Percentiles rank a stretch among this genome's conserved stretches.
These are phyloP conservation scores for Psittacula echo DNA, from an alignment of 2,797 vertebrate species.

Conservation along the genomic window DNA sequence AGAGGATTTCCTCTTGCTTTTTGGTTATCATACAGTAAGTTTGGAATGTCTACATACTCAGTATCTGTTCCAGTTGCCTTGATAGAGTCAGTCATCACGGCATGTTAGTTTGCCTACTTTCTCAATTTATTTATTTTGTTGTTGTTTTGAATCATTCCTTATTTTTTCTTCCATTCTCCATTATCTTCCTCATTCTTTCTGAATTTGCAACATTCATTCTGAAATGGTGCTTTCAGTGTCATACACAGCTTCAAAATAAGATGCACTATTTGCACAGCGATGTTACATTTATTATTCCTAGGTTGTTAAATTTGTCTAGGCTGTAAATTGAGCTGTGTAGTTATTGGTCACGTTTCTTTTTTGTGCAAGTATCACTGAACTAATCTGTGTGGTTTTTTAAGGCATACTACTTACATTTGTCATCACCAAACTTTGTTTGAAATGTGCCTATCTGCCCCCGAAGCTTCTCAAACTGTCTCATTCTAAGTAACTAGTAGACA, in stretches of 20 bases:
- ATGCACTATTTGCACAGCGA: background rate
- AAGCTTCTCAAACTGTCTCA: background rate
- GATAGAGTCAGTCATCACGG: background rate
- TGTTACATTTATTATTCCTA: background rate
- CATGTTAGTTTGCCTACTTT: background rate
- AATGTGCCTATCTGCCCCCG: background rate
- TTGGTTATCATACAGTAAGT: background rate
- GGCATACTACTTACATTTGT: background rate
- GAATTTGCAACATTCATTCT: background rate
- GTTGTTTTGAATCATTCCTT: background rate
- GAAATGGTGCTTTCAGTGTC: background rate
- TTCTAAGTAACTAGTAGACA: background rate
- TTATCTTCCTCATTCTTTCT: background rate
- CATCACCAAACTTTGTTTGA: background rate
- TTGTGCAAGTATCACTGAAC: background rate
- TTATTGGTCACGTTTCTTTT: background rate
- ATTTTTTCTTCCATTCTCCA: background rate
- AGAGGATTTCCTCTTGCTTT: background rate
- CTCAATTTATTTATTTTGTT: background rate
- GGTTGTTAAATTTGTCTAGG: background rate
- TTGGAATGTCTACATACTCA: too few relatives aligned
- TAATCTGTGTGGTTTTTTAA: background rate
- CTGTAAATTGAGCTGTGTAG: background rate
- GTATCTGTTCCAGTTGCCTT: background rate
- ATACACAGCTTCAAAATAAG: rapidly evolving